Conservation (phyloP, 2,113 vertebrate genomes). For the Hemicordylus capensis region DNA sequence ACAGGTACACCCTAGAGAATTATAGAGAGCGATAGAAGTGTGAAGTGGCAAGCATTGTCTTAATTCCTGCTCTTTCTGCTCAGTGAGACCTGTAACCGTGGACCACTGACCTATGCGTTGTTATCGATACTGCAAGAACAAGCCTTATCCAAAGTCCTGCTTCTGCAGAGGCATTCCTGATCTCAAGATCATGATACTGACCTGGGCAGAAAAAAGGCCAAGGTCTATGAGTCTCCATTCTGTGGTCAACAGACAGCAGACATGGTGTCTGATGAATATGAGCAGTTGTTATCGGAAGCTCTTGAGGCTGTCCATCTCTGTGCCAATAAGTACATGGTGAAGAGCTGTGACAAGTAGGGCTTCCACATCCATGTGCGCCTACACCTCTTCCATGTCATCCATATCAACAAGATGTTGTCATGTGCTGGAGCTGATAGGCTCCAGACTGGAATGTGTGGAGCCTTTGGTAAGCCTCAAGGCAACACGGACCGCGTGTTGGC, state of each 20-base stretch:
- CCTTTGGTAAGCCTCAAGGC: slow-evolving; percentile 91
- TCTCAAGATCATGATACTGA: slow-evolving; percentile 94
- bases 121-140: slow-evolving; percentile 95
- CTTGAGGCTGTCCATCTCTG: slow-evolving; percentile 91
- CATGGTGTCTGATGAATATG: slow-evolving; percentile 95
- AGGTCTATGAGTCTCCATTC: slow-evolving; percentile 92
- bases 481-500: slow-evolving; percentile 90
- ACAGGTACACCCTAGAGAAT: too few species aligned
- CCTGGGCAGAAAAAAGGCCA: slow-evolving; percentile 92
- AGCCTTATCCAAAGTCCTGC: slow-evolving; percentile 92
- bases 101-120: too few species aligned
- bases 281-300: slow-evolving; percentile 94
- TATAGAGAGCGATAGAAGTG: too few species aligned
- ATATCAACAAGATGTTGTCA: slow-evolving; percentile 97
- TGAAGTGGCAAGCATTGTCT: too few species aligned
- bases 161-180: slow-evolving; percentile 95
- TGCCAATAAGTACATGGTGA: slow-evolving; percentile 95
- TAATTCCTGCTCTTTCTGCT: too few species aligned
- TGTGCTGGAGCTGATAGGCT: slow-evolving; percentile 92
- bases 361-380: slow-evolving; percentile 93
- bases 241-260: too few species aligned
- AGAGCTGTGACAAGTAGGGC: slow-evolving; percentile 94
- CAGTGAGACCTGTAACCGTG: too few species aligned
- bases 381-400: slow-evolving; percentile 94
- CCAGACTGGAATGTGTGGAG: slow-evolving; percentile 91